Evolutionary conservation across 2,888 invertebrate genomes (phyloP).

Genomic region (Drosophila nr. perissopoda): DNA sequence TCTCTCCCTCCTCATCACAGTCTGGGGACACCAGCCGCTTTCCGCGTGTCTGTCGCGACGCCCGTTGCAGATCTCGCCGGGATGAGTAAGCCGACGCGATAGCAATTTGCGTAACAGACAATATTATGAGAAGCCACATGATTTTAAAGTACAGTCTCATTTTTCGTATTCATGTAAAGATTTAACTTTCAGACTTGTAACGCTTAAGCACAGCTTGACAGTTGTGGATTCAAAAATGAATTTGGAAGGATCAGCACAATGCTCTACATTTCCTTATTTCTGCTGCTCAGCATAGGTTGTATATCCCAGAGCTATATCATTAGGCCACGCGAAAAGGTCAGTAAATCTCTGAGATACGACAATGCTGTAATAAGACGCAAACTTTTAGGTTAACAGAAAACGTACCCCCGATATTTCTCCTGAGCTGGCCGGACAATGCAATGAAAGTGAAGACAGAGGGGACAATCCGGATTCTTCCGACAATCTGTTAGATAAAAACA

Average conservation of each 20-base stretch:
- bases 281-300: conserved; percentile 34
- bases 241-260: conserved; percentile 33
- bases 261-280: conserved; percentile 37
- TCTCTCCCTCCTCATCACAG: neutral
- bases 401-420: conserved; percentile 25
- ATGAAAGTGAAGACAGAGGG: neutral
- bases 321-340: conserved; percentile 43
- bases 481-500: conserved; percentile 11
- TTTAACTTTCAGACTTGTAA: conserved; percentile 20
- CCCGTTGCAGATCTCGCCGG: neutral
- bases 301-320: conserved; percentile 23
- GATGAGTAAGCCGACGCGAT: neutral
- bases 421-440: conserved; percentile 9
- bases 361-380: neutral
- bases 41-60: conserved; percentile 3
- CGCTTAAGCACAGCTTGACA: conserved; percentile 24
- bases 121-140: conserved; percentile 44
- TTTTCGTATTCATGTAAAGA: conserved; percentile 46
- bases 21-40: conserved; percentile 16
- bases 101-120: conserved; percentile 15
- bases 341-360: neutral
- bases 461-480: too few species aligned
- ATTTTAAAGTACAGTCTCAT: conserved; percentile 53
- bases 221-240: conserved; percentile 22
- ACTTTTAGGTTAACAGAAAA: conserved; percentile 35